These are phyloP conservation scores for Sphinx pinastri DNA, from an alignment of 2,888 invertebrate genomes.

Conservation along the genomic window DNA sequence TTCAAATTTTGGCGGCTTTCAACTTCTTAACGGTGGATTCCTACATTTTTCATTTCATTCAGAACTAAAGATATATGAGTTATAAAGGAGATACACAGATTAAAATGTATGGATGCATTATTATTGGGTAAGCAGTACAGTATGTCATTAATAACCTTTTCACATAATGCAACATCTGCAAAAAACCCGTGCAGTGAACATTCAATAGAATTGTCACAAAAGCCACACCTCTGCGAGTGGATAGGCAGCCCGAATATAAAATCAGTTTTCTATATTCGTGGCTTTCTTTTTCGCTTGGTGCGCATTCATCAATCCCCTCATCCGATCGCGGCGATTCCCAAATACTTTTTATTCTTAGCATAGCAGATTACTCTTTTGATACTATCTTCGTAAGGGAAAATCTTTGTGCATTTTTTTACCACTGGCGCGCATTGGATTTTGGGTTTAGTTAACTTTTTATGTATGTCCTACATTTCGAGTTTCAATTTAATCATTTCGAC, in stretches of 20 bases:
- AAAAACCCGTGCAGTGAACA: not conserved
- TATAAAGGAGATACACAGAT: not conserved
- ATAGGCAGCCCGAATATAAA: constrained; percentile 17
- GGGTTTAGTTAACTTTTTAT: not conserved
- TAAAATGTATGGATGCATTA: not conserved
- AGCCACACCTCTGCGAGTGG: constrained; percentile 4
- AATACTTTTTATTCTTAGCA: constrained; percentile 22
- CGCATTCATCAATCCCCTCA: constrained; percentile 18
- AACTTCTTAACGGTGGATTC: too few relatives aligned
- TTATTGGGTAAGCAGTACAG: too few relatives aligned
- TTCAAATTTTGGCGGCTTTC: too few relatives aligned
- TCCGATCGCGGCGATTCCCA: constrained; percentile 20
- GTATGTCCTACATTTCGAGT: not conserved
- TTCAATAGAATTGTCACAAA: not conserved
- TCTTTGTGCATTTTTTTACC: not conserved
- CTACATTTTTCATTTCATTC: too few relatives aligned
- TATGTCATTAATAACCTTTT: too few relatives aligned
- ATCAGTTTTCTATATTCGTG: constrained; percentile 16
- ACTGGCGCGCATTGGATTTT: not conserved
- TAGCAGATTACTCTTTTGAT: constrained; percentile 23
- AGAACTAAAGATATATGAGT: too few relatives aligned
- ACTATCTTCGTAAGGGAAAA: constrained; percentile 17
- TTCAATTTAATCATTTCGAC: not conserved
- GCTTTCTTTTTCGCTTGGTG: constrained; percentile 16
- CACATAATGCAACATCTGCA: not conserved